Conservation (phyloP, 2,797 vertebrate genomes). For the Sebastes jordani region DNA sequence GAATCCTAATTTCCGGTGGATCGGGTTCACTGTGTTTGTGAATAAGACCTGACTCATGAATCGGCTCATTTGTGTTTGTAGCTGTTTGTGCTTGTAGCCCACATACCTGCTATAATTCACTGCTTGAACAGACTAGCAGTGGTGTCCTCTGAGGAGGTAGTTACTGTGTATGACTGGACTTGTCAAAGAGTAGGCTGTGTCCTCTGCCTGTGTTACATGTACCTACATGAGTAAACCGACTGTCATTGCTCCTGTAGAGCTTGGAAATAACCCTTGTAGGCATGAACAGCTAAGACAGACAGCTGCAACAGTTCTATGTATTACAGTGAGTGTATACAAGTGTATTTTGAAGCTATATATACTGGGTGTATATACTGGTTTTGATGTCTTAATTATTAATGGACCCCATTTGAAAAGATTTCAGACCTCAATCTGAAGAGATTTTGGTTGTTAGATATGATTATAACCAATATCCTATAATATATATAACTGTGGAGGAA, state of each 20-base stretch:
- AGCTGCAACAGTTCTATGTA: not conserved
- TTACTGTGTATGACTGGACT: conserved; percentile 24
- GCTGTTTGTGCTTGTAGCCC: conserved; percentile 15
- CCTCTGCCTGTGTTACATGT: conserved; percentile 18
- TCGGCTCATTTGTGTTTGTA: conserved; percentile 7
- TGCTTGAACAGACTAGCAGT: conserved; percentile 21
- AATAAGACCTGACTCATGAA: not conserved
- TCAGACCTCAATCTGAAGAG: too few relatives aligned
- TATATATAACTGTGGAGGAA: too few relatives aligned
- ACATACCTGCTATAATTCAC: conserved; percentile 5
- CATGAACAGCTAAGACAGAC: not conserved
- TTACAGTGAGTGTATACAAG: not conserved
- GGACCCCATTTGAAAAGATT: too few relatives aligned
- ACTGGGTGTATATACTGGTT: not conserved
- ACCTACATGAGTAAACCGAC: not conserved
- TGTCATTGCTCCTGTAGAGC: not conserved
- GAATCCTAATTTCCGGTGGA: not conserved
- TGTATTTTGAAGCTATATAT: not conserved
- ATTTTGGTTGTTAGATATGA: too few relatives aligned
- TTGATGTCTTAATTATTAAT: not conserved
- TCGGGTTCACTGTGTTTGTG: not conserved
- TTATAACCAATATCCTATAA: too few relatives aligned
- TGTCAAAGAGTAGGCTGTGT: conserved; percentile 33
- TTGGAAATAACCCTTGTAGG: not conserved
- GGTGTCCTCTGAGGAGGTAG: conserved; percentile 28